Percentiles rank a stretch among this genome's conserved stretches.
Evolutionary conservation across 2,113 vertebrate genomes (phyloP).

Genomic region (Eulemur macaco): DNA sequence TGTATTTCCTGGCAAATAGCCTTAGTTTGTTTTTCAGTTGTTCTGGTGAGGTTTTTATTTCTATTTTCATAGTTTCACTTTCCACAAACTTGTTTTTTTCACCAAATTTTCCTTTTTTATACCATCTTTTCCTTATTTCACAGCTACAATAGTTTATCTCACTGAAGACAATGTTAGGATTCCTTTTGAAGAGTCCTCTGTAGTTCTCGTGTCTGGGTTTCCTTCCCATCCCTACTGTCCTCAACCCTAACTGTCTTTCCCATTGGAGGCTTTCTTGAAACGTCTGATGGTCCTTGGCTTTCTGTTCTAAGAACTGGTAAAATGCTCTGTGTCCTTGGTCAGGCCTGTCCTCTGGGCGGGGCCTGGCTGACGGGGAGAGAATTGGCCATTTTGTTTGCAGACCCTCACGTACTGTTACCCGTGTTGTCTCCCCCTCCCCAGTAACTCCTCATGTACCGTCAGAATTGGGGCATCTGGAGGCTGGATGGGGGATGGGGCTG

Average conservation of each 20-base stretch:
- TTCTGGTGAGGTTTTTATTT: constrained; percentile 4
- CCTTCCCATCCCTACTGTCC: background rate
- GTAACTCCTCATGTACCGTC: background rate
- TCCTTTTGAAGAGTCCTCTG: background rate
- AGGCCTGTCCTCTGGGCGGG: too few relatives aligned
- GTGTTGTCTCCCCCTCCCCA: background rate
- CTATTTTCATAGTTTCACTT: background rate
- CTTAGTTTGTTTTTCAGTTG: background rate
- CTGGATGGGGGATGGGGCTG: background rate
- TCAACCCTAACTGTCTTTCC: background rate
- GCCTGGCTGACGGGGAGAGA: background rate
- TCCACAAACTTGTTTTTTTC: background rate
- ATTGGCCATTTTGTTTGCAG: background rate
- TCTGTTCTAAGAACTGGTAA: background rate
- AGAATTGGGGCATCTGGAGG: background rate
- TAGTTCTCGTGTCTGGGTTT: background rate
- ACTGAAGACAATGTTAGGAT: too few relatives aligned
- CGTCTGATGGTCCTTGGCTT: background rate
- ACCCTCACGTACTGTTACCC: background rate
- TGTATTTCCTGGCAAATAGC: background rate
- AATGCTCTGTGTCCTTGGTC: background rate
- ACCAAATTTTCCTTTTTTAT: background rate
- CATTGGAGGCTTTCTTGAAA: background rate
- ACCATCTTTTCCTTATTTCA: background rate
- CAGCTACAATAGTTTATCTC: background rate